Evolutionary conservation across 2,888 invertebrate genomes (phyloP).

Genomic region (Dilophus febrilis): DNA sequence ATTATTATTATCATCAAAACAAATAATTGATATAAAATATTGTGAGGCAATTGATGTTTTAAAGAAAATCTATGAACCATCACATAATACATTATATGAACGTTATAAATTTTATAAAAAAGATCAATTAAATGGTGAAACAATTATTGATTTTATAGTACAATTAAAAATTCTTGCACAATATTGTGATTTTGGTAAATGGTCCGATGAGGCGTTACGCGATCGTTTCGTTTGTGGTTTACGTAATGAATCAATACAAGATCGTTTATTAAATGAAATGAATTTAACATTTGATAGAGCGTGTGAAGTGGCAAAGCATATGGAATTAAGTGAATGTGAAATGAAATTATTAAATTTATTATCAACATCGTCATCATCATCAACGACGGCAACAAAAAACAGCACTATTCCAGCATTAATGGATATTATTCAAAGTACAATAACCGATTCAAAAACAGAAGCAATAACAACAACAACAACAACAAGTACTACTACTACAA

Average conservation of each 20-base stretch:
- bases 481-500: too few relatives aligned
- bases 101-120: constrained; percentile 15
- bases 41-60: neutral
- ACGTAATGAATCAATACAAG: constrained; percentile 9
- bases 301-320: constrained; percentile 5
- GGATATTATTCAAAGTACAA: too few relatives aligned
- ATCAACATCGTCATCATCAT: too few relatives aligned
- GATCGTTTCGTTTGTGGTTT: constrained; percentile 15
- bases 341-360: neutral
- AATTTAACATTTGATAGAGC: constrained; percentile 10
- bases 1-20: neutral
- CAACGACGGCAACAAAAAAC: too few relatives aligned
- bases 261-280: constrained; percentile 12
- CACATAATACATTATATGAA: constrained; percentile 13
- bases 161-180: constrained; percentile 13
- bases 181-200: constrained; percentile 13
- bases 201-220: constrained; percentile 12
- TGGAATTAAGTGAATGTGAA: neutral
- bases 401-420: too few relatives aligned
- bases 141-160: constrained; percentile 10
- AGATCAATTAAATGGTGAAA: constrained; percentile 12
- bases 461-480: too few relatives aligned
- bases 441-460: too few relatives aligned
- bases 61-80: neutral
- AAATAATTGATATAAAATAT: neutral